Conservation (phyloP, 1,140 invertebrate genomes). For the Rhyacophila brunnea region DNA sequence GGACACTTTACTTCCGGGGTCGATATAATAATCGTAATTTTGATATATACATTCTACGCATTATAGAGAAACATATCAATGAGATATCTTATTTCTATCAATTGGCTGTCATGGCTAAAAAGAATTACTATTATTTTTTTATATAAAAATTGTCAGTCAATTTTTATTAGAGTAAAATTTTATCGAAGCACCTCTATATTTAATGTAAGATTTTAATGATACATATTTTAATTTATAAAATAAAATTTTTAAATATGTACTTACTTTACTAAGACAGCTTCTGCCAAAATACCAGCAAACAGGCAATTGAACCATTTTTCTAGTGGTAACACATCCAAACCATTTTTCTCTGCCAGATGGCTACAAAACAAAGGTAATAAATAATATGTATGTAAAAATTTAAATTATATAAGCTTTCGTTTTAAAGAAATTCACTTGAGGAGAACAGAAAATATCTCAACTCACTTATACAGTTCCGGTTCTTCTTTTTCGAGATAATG, state of each 20-base stretch:
- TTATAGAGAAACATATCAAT: no score
- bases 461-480: constrained; percentile 60
- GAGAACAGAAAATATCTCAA: constrained; percentile 2
- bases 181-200: background rate
- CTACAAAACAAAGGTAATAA: constrained; percentile 39
- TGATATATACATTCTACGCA: no score
- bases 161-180: background rate
- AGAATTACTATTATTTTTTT: background rate
- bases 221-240: background rate
- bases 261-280: constrained; percentile 74
- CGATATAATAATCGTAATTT: no score
- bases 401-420: background rate
- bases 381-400: background rate
- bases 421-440: background rate
- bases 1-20: no score
- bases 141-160: background rate
- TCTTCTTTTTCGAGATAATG: constrained; percentile 72
- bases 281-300: constrained; percentile 76
- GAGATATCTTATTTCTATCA: background rate
- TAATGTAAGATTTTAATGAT: constrained; percentile 7
- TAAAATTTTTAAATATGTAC: constrained; percentile 24
- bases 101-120: background rate
- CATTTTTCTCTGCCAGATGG: constrained; percentile 58
- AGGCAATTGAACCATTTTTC: constrained; percentile 76
- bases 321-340: constrained; percentile 61